A percentile compares a stretch with the other conserved stretches of the same genome.
phyloP scores from a whole-genome alignment of 1,140 invertebrate genomes.

The Callitettix versicolor region DNA sequence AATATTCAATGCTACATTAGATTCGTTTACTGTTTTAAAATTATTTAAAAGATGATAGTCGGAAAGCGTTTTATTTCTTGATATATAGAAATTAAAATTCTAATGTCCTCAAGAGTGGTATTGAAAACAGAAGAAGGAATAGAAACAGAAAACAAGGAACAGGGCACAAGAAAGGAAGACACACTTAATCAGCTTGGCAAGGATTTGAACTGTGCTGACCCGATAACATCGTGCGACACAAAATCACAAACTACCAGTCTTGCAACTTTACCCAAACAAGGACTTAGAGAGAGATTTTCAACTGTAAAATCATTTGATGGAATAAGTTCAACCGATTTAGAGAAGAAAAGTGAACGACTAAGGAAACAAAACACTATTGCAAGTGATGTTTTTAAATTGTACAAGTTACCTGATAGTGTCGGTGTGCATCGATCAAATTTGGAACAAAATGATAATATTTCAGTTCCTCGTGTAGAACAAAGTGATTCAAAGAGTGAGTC shows the following conservation, averaged over 20 bases:
- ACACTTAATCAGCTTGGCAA: neutral
- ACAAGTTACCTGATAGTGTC: neutral
- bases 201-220: neutral
- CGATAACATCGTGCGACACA: neutral
- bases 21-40: too few species aligned
- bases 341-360: neutral
- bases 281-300: neutral
- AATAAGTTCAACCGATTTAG: neutral
- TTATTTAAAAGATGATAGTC: too few species aligned
- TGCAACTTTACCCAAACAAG: neutral
- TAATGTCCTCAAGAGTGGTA: too few species aligned
- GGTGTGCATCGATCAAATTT: neutral
- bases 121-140: too few species aligned
- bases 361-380: slow-evolving; percentile 6
- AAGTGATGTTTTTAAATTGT: neutral
- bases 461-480: neutral
- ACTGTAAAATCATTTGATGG: neutral
- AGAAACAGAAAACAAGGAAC: too few species aligned
- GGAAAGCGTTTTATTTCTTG: too few species aligned
- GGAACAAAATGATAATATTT: neutral
- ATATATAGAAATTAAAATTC: too few species aligned
- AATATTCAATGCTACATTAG: too few species aligned
- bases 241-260: slow-evolving; percentile 1
- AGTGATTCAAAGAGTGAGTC: neutral
- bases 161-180: neutral